These are phyloP conservation scores for Carlito syrichta DNA, from an alignment of 2,113 vertebrate genomes.

Conservation along the genomic window DNA sequence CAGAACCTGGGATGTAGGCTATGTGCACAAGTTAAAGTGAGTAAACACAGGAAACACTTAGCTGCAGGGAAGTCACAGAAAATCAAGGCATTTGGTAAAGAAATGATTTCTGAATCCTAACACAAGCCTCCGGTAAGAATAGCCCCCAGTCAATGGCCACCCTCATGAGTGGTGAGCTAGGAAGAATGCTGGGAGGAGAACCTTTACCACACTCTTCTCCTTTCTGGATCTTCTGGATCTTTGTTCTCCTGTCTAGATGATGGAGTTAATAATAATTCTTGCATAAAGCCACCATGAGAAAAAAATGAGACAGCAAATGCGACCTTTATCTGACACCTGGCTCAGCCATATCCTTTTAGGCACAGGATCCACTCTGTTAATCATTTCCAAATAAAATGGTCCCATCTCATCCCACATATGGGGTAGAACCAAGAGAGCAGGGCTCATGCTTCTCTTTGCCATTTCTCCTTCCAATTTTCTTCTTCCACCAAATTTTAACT, in stretches of 20 bases:
- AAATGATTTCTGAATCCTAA: not conserved
- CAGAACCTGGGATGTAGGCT: not conserved
- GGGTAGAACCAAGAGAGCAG: not conserved
- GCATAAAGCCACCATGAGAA: not conserved
- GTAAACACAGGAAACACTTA: not conserved
- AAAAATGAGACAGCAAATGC: not conserved
- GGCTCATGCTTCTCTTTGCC: rapidly evolving
- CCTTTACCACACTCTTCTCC: not conserved
- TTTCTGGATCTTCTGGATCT: not conserved
- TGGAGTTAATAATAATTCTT: not conserved
- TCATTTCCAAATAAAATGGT: not conserved
- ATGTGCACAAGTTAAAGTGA: not conserved
- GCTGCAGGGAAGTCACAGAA: conserved; percentile 12
- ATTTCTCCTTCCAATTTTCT: not conserved
- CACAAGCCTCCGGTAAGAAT: not conserved
- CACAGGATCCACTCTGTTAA: not conserved
- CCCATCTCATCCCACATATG: too few species aligned
- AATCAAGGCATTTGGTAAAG: not conserved
- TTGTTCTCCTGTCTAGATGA: not conserved
- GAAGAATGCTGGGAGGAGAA: rapidly evolving
- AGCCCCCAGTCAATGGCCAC: not conserved
- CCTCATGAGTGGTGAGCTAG: not conserved
- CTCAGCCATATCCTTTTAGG: not conserved
- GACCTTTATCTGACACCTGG: not conserved
- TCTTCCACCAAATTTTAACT: not conserved